Base-by-base conservation (phyloP, 2,888 invertebrate genomes). In the Philereme vetulata region DNA sequence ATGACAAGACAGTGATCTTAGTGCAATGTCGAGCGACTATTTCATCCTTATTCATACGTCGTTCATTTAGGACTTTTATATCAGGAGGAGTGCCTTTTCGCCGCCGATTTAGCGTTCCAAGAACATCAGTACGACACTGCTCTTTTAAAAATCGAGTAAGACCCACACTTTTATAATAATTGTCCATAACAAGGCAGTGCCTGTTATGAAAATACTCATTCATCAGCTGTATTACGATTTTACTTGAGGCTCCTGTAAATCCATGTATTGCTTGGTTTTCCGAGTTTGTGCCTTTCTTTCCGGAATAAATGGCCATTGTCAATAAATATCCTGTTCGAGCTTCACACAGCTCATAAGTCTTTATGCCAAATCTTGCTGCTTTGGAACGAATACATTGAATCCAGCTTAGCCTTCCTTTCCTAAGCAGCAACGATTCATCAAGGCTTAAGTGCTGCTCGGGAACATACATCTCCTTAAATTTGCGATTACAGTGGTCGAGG, bases 401-500 rank as follows among this genome's bases (percentile, higher is more conserved):
- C 5, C n/a, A 11, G 4, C 5, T 5, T 11, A 43, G 11, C 11
- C 43, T 4, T 4, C 43, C 11, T 6, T 43, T 43, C 43, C 43
- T 11, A 11, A 11, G 4, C 3, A 43, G 9, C 5, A 43, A 9
- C 10, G 43, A 43, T 11, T 43, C 43, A 5, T 43, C 11, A 4
- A 43, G 4, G 21, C 21, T 21, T 21, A 21, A 21, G 21, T 21
- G 21, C 21, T 21, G 21, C 21, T 21, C 21, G 21, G 21, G 21
- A 21, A 21, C 21, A 21, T 21, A 21, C 21, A 21, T 50, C 56
- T 45, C 50, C 40, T 34, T 9, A 51, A 72, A 68, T 52, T 66
- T 70, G 11, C 44, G 36, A 47, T 68, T 70, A 43, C 57, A 60
- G 47, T 66, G 62, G 6, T 66, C 64, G 11, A 72, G 32, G 5